Evolutionary conservation across 2,888 invertebrate genomes (phyloP).

Genomic region (Patella caerulea): DNA sequence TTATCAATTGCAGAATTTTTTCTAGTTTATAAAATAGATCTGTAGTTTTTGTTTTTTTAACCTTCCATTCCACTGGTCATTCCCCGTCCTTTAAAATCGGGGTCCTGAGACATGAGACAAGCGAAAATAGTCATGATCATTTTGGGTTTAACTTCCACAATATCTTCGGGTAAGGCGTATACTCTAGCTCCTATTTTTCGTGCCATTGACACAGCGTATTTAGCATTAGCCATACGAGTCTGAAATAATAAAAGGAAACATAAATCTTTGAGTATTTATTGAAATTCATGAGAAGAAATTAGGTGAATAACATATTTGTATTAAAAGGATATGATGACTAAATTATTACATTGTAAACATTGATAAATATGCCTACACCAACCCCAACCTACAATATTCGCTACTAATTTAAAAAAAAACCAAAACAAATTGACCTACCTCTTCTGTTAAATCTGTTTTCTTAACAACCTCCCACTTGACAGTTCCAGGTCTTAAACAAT

Average conservation of each 20-base stretch:
- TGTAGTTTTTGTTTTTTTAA: not conserved
- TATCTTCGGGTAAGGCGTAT: conserved; percentile 98
- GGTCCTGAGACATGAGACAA: conserved; percentile 96
- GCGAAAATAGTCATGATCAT: conserved; percentile 99
- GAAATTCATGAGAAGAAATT: too few relatives aligned
- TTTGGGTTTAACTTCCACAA: conserved; percentile 96
- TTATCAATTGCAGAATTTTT: too few relatives aligned
- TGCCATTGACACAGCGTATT: conserved; percentile 98
- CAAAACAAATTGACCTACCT: conserved; percentile 76
- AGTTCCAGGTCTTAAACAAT: conserved; percentile 94
- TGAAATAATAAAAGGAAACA: conserved; percentile 72
- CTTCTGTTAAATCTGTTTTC: conserved; percentile 80
- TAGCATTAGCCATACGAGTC: conserved; percentile 97
- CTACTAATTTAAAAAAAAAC: too few relatives aligned
- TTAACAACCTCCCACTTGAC: conserved; percentile 94
- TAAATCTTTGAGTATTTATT: not conserved
- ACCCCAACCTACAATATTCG: too few relatives aligned
- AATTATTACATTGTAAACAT: too few relatives aligned
- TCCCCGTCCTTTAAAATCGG: conserved; percentile 26
- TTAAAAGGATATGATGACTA: too few relatives aligned
- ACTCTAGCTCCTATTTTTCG: conserved; percentile 97
- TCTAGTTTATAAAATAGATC: too few relatives aligned
- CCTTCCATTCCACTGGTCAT: conserved; percentile 24
- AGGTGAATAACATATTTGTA: too few relatives aligned
- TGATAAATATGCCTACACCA: too few relatives aligned